Evolutionary conservation across 2,888 invertebrate genomes (phyloP).

Genomic region (Philereme transversata): DNA sequence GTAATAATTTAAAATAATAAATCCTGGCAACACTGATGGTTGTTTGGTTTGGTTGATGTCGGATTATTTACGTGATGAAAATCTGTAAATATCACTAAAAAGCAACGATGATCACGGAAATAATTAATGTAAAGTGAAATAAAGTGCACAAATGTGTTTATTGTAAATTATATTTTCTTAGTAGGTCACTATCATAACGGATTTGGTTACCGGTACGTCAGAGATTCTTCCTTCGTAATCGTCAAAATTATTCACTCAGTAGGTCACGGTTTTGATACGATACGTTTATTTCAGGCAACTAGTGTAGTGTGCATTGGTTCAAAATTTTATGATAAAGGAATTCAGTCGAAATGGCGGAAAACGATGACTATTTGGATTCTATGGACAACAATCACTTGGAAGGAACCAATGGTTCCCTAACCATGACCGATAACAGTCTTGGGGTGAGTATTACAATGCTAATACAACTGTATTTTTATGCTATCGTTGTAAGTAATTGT

Average conservation of each 20-base stretch:
- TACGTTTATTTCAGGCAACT: constrained; percentile 50
- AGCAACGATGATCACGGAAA: constrained; percentile 53
- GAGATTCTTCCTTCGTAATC: constrained; percentile 47
- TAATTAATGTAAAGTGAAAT: constrained; percentile 45
- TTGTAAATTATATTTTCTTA: constrained; percentile 65
- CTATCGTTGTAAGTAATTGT: constrained; percentile 3
- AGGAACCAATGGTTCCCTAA: constrained; percentile 85
- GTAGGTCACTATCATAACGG: constrained; percentile 61
- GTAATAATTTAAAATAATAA: neutral
- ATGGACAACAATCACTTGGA: constrained; percentile 83
- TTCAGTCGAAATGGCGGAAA: constrained; percentile 75
- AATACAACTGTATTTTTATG: neutral
- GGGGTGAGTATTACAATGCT: constrained; percentile 61
- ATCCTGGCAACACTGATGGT: constrained; percentile 38
- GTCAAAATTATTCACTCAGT: constrained; percentile 38
- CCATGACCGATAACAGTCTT: constrained; percentile 79
- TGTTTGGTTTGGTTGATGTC: constrained; percentile 47
- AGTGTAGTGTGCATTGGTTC: constrained; percentile 50
- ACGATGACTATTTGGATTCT: constrained; percentile 80
- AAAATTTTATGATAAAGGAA: constrained; percentile 57
- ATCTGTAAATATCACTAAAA: constrained; percentile 68
- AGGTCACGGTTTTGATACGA: constrained; percentile 33
- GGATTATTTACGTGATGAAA: constrained; percentile 47
- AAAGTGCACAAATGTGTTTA: constrained; percentile 42
- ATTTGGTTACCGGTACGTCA: constrained; percentile 82